Percentiles rank a stretch among this genome's conserved stretches.
phyloP scores from a whole-genome alignment of 2,113 vertebrate genomes.

The Hemiscyllium ocellatum region DNA sequence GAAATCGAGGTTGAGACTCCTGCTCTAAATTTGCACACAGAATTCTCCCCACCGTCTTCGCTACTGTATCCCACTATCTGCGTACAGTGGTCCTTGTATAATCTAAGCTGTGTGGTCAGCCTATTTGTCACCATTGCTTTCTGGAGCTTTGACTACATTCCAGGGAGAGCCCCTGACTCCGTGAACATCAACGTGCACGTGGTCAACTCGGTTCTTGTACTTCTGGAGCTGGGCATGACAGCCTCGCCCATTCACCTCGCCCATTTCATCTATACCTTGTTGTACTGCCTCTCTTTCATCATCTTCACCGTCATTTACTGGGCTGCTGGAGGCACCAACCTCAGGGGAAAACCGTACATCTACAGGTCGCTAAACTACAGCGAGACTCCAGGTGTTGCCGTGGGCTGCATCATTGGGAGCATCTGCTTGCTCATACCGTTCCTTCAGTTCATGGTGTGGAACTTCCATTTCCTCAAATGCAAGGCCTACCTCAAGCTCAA shows the following conservation, averaged over 20 bases:
- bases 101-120: neutral
- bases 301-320: neutral
- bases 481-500: neutral
- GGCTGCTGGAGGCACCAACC: neutral
- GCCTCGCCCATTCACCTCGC: conserved; percentile 18
- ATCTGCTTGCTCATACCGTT: neutral
- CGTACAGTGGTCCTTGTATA: neutral
- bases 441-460: conserved; percentile 23
- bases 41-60: neutral
- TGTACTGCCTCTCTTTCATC: neutral
- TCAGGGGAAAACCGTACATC: neutral
- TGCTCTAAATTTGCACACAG: no score
- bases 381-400: neutral
- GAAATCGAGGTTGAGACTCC: neutral
- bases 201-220: neutral
- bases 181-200: conserved; percentile 6
- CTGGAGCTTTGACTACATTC: neutral
- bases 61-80: neutral
- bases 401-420: neutral
- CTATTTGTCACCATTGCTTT: conserved; percentile 2
- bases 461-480: neutral
- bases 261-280: neutral
- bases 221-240: neutral
- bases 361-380: neutral
- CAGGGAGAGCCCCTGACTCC: neutral